Evolutionary conservation across 2,888 invertebrate genomes (phyloP).

Genomic region (Ophion costatus): DNA sequence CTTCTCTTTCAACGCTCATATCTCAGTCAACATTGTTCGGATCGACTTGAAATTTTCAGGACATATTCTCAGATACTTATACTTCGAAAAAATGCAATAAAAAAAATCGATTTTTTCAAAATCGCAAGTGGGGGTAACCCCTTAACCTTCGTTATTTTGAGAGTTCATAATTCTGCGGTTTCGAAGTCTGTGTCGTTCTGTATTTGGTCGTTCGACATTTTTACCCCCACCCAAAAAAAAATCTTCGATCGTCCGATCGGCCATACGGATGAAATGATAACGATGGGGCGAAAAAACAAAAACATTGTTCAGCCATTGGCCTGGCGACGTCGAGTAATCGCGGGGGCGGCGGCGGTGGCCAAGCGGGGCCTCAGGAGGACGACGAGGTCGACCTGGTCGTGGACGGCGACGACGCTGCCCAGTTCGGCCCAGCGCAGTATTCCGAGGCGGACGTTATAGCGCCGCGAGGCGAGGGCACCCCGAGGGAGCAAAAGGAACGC

Average conservation of each 20-base stretch:
- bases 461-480: constrained; percentile 83
- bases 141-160: too few species aligned
- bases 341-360: constrained; percentile 69
- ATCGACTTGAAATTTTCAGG: too few species aligned
- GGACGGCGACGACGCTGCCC: constrained; percentile 93
- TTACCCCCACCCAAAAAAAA: too few species aligned
- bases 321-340: constrained; percentile 83
- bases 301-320: constrained; percentile 79
- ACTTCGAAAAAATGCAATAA: too few species aligned
- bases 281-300: not conserved
- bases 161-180: too few species aligned
- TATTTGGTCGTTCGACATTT: too few species aligned
- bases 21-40: too few species aligned
- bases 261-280: not conserved
- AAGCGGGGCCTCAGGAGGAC: constrained; percentile 85
- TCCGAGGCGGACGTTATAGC: constrained; percentile 89
- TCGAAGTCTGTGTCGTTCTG: too few species aligned
- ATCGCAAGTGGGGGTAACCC: too few species aligned
- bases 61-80: too few species aligned
- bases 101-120: too few species aligned
- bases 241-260: not conserved
- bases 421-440: constrained; percentile 95
- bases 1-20: too few species aligned
- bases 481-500: constrained; percentile 85
- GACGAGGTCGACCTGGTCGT: constrained; percentile 91